Percentiles rank a stretch among this genome's conserved stretches.
Evolutionary conservation across 2,888 invertebrate species (phyloP).

Genomic region (Nephrotoma flavescens): DNA sequence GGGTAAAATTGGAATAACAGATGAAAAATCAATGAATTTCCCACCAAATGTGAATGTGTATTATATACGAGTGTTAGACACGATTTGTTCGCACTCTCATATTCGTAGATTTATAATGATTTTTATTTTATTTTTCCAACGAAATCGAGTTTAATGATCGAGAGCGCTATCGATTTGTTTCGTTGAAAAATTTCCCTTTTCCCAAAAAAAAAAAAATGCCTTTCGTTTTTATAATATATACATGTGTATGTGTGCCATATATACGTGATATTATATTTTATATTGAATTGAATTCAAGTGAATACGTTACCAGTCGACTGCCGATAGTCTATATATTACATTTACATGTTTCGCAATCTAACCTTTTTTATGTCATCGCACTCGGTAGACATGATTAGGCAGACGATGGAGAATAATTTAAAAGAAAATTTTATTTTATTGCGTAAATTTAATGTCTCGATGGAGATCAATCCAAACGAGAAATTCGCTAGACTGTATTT

Average conservation of each 20-base stretch:
- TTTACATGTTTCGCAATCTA: background rate
- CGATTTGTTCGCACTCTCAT: background rate
- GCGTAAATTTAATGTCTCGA: background rate
- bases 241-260: background rate
- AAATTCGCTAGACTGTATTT: background rate
- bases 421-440: background rate
- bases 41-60: background rate
- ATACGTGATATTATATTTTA: background rate
- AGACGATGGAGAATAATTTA: background rate
- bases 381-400: background rate
- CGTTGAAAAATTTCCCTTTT: background rate
- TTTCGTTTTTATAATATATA: background rate
- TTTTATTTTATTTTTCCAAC: background rate
- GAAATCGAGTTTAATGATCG: background rate
- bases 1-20: background rate
- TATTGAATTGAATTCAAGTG: background rate
- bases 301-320: background rate
- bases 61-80: background rate
- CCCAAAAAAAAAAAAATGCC: background rate
- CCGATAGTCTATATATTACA: background rate
- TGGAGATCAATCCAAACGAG: background rate
- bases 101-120: background rate
- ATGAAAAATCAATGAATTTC: background rate
- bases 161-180: background rate
- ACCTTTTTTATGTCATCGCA: background rate